Evolutionary conservation across 2,888 invertebrate genomes (phyloP), one percentile per base, ranked within the genome.

Genomic region (Diarsia mendica): DNA sequence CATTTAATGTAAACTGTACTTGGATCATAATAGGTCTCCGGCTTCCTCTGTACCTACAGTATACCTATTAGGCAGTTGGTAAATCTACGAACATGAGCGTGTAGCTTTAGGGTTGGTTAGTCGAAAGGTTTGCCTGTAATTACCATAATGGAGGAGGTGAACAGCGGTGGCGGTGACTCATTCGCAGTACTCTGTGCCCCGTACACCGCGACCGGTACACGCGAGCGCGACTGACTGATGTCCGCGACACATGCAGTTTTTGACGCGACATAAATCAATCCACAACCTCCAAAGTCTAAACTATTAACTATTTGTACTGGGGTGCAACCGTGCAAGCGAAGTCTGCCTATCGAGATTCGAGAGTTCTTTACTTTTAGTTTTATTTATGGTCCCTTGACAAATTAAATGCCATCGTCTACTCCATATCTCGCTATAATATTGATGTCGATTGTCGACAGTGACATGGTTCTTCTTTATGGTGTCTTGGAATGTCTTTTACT

Each of bases 151-250:
- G 46, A 53, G 51, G 55, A 53, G 51, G 55, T 55, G 33, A 46
- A 58, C 58, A 58, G 18, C 28, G 48, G 53, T 61, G 63, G 53
- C 64, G 64, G 51, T 84, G 85, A 85, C 58, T 82, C 78, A 84
- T 33, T 23, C 48, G 53, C 72, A 33, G 18, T 69, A 53, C 46
- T 51, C 20, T 39, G 39, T 39, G 23, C 51, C 33, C 60, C n/a
- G 53, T 13, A 11, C 23, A n/a, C 53, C 23, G 11, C n/a, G n/a
- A n/a, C n/a, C n/a, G n/a, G 33, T 44, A 63, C n/a, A 13, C 48
- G 15, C 53, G n/a, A n/a, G n/a, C 63, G 63, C 58, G 60, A 51
- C 67, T 64, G 51, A 15, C 53, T 33, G 72, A 39, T 64, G 49
- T 55, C 63, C 48, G 23, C 51, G 48, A 72, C 39, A 49, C 44